Conservation (phyloP, 1,140 invertebrate species). For the Pectinophora gossypiella region DNA sequence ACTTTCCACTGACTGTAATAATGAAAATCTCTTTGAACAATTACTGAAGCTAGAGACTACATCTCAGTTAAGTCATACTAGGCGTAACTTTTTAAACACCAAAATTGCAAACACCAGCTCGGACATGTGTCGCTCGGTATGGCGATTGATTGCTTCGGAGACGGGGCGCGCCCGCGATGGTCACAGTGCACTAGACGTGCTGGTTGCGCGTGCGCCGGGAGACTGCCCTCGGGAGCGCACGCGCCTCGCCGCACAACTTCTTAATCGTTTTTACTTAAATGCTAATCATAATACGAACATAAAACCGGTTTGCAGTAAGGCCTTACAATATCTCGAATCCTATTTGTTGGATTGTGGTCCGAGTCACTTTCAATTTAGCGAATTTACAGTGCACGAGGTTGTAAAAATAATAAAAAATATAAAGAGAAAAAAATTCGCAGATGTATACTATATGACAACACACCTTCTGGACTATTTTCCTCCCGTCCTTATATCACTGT, state of each 20-base stretch:
- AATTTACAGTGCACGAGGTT: neutral
- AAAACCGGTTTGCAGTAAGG: neutral
- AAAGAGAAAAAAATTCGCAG: neutral
- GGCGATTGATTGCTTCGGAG: too few species aligned
- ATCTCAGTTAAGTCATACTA: too few species aligned
- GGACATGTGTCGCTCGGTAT: too few species aligned
- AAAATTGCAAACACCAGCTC: too few species aligned
- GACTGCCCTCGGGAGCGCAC: neutral
- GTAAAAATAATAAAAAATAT: constrained; percentile 1
- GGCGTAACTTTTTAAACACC: too few species aligned
- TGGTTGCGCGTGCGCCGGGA: neutral
- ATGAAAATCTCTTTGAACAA: neutral
- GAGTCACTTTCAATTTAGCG: neutral
- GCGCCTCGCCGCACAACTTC: neutral
- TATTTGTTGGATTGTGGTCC: neutral
- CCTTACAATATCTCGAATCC: neutral
- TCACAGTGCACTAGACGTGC: too few species aligned
- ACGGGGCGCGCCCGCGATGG: too few species aligned
- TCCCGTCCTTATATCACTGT: neutral
- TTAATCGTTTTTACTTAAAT: neutral
- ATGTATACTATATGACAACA: constrained; percentile 2
- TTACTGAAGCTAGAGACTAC: neutral
- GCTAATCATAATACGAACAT: neutral
- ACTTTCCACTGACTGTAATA: neutral
- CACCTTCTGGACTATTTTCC: neutral